phyloP scores from a whole-genome alignment of 2,797 vertebrate species.

The Ceryle rudis region DNA sequence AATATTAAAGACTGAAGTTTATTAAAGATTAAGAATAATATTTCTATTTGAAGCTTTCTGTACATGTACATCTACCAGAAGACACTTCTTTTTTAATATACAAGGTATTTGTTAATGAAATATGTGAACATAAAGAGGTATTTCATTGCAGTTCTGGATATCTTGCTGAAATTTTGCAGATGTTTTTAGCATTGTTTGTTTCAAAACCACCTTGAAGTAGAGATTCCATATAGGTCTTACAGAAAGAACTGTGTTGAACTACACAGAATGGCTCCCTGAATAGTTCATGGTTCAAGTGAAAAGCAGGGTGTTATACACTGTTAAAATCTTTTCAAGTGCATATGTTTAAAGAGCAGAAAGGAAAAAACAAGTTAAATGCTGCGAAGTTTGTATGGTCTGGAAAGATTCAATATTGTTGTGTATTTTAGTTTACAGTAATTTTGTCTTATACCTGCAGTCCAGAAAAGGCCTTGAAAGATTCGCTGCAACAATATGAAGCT shows the following conservation, averaged over 20 bases:
- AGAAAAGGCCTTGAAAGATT: constrained; percentile 92
- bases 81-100: background rate
- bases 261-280: background rate
- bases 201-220: background rate
- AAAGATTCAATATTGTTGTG: background rate
- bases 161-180: background rate
- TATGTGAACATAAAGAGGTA: background rate
- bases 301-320: background rate
- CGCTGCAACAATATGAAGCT: constrained; percentile 91
- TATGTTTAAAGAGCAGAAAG: background rate
- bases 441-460: constrained; percentile 79
- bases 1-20: background rate
- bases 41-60: background rate
- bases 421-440: constrained; percentile 17
- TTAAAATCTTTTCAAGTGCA: background rate
- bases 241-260: background rate
- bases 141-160: background rate
- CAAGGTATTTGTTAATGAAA: background rate
- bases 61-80: background rate
- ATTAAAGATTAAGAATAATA: background rate
- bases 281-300: background rate
- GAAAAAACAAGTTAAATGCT: background rate
- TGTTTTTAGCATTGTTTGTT: background rate
- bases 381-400: background rate
- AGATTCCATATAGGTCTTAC: background rate